Percentiles rank a stretch among this genome's conserved stretches.
Evolutionary conservation across 1,140 invertebrate genomes (phyloP).

Genomic region (Bombus difficillimus): DNA sequence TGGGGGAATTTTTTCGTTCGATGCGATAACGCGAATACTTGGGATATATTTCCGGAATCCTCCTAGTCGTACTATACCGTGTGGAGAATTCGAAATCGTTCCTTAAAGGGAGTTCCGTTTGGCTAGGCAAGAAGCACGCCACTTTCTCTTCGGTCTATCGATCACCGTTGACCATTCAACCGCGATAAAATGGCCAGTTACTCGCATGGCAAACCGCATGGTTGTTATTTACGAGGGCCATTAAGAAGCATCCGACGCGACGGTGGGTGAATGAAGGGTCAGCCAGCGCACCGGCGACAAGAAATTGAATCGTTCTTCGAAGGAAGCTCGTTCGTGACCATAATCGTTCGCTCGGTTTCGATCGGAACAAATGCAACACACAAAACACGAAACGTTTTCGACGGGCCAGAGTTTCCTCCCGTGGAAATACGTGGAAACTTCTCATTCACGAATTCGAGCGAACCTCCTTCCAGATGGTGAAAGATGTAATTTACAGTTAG

Average conservation of each 20-base stretch:
- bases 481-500: conserved; percentile 24
- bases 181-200: conserved; percentile 12
- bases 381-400: not conserved
- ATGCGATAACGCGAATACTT: conserved; percentile 12
- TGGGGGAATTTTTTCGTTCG: not conserved
- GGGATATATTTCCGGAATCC: not conserved
- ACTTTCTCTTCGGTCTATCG: conserved; percentile 21
- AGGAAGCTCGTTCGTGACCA: conserved; percentile 12
- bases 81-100: not conserved
- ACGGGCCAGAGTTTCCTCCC: not conserved
- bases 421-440: not conserved
- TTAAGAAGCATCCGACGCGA: conserved; percentile 42
- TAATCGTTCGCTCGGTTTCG: not conserved
- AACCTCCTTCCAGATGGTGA: not conserved
- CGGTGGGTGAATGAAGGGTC: conserved; percentile 40
- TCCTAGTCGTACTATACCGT: not conserved
- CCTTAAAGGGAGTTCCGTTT: not conserved
- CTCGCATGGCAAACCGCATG: conserved; percentile 41
- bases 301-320: conserved; percentile 40
- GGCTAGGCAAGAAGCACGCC: not conserved
- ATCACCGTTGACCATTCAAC: conserved; percentile 3
- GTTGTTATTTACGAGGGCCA: conserved; percentile 52
- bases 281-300: not conserved
- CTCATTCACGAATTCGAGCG: not conserved
- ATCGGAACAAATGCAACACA: not conserved